Percentiles rank a stretch among this genome's conserved stretches.
phyloP scores from a whole-genome alignment of 1,140 invertebrate species.

The Drosophila yakuba region DNA sequence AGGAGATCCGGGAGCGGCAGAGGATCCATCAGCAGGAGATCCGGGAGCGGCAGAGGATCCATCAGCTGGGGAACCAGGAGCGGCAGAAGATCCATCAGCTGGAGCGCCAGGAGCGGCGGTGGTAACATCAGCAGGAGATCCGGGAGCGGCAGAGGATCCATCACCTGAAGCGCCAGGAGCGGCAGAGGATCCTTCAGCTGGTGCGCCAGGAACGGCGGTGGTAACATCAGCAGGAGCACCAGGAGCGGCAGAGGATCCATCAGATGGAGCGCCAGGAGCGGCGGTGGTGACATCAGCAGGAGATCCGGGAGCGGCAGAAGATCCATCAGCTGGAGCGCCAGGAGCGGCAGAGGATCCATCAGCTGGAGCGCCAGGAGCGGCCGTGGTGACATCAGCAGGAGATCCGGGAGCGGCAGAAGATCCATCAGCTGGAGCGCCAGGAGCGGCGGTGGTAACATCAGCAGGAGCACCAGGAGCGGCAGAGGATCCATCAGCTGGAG shows the following conservation, averaged over 20 bases:
- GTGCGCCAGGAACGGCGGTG: constrained; percentile 15
- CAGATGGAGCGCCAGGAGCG: no score
- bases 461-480: constrained; percentile 9
- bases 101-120: constrained; percentile 9
- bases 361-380: not conserved
- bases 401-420: constrained; percentile 11
- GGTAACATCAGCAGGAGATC: not conserved
- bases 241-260: not conserved
- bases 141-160: constrained; percentile 2
- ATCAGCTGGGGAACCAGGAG: constrained; percentile 9
- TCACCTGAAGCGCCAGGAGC: constrained; percentile 9
- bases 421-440: constrained; percentile 10
- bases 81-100: not conserved
- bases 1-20: not conserved
- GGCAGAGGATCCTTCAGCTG: constrained; percentile 10
- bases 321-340: no score
- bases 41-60: constrained; percentile 1
- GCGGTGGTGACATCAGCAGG: no score
- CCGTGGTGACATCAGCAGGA: constrained; percentile 15
- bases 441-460: constrained; percentile 1
- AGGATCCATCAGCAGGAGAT: constrained; percentile 8
- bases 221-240: not conserved
- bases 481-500: not conserved
- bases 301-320: no score
- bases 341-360: not conserved